These are phyloP conservation scores for Rhagoletis pomonella DNA, from an alignment of 1,140 invertebrate genomes.

Conservation along the genomic window DNA sequence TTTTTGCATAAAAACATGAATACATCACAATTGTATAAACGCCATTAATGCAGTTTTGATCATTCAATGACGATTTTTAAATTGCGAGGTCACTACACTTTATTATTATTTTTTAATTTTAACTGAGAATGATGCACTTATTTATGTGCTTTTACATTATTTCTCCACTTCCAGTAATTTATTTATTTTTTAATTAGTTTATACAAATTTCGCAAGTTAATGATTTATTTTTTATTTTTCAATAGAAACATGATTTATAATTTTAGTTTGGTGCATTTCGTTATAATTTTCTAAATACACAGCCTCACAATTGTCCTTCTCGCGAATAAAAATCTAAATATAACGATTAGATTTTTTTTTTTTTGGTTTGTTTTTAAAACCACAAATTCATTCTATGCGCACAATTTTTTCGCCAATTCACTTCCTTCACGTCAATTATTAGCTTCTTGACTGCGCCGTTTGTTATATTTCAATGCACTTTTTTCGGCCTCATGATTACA, in stretches of 20 bases:
- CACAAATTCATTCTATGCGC: background rate
- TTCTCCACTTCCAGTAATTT: no score
- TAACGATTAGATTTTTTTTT: no score
- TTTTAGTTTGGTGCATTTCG: background rate
- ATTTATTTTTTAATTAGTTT: background rate
- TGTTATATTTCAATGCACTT: constrained; percentile 6
- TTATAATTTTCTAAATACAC: background rate
- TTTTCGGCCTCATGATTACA: constrained; percentile 3
- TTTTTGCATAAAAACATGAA: no score
- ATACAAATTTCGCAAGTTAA: background rate
- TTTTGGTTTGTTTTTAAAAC: background rate
- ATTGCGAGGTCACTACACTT: no score
- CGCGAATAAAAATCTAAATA: background rate
- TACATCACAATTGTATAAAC: no score
- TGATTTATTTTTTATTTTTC: no score
- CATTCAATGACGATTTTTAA: no score
- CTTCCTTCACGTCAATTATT: constrained; percentile 14
- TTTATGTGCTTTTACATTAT: no score
- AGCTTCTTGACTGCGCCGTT: background rate
- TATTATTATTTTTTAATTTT: no score
- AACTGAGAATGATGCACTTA: no score
- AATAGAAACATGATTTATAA: no score
- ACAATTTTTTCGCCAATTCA: background rate
- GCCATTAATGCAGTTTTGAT: no score
- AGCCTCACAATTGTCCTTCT: background rate